Percentiles rank a stretch among this genome's conserved stretches.
phyloP scores from a whole-genome alignment of 1,140 invertebrate genomes.

The Drosophila quadrilineata region DNA sequence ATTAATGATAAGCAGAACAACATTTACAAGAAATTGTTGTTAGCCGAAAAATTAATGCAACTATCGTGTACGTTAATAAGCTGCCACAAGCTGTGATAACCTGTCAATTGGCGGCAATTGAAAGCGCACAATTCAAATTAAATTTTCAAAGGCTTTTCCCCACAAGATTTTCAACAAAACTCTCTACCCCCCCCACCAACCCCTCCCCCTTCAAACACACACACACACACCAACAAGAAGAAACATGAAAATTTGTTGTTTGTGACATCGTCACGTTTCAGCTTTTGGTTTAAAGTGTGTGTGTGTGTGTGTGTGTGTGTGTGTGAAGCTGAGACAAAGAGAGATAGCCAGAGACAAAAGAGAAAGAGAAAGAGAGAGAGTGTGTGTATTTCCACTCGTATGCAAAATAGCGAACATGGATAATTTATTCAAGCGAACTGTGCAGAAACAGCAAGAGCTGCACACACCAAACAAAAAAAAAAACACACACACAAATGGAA shows the following conservation, averaged over 20 bases:
- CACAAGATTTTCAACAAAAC: not conserved
- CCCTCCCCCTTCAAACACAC: no score
- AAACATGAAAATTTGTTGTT: not conserved
- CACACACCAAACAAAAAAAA: slow-evolving; percentile 9
- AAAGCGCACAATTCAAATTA: slow-evolving; percentile 1
- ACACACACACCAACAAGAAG: no score
- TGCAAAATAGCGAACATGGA: slow-evolving; percentile 55
- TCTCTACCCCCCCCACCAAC: no score
- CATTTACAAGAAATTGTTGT: slow-evolving; percentile 51
- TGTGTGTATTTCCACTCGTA: slow-evolving; percentile 26
- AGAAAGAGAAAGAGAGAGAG: not conserved
- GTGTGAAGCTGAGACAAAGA: not conserved
- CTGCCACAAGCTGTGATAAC: not conserved
- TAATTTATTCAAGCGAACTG: slow-evolving; percentile 71
- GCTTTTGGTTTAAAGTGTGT: slow-evolving; percentile 27
- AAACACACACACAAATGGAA: slow-evolving; percentile 63
- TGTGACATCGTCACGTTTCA: slow-evolving; percentile 21
- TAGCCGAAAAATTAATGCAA: slow-evolving; percentile 65
- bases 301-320: no score
- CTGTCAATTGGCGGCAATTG: slow-evolving; percentile 1
- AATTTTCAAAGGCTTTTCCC: not conserved
- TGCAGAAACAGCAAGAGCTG: slow-evolving; percentile 28
- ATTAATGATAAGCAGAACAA: no score
- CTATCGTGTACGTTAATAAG: slow-evolving; percentile 39
- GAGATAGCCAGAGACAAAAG: not conserved